Conservation (phyloP, 1,140 invertebrate species). For the Helicoverpa zea region DNA sequence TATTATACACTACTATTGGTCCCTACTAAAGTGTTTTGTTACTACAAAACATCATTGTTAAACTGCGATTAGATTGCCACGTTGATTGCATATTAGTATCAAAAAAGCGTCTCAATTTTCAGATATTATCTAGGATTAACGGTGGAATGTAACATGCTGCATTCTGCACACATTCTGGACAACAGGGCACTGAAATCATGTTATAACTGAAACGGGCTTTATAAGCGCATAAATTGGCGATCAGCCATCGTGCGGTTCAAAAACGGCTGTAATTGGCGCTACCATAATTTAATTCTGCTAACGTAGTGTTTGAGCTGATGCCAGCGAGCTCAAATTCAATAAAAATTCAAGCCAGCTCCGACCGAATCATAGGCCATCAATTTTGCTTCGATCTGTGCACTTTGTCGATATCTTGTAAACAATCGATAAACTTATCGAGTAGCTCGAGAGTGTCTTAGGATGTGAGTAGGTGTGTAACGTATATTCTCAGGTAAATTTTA, state of each 20-base stretch:
- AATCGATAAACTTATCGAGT: constrained; percentile 16
- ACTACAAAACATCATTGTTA: too few species aligned
- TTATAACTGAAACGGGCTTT: constrained; percentile 65
- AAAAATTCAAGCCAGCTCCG: constrained; percentile 68
- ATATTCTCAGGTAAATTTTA: too few species aligned
- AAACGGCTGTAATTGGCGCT: constrained; percentile 79
- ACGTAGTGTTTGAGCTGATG: constrained; percentile 79
- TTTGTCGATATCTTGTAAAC: constrained; percentile 19
- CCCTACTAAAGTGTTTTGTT: too few species aligned
- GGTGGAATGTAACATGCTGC: constrained; percentile 18
- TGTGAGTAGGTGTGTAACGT: too few species aligned
- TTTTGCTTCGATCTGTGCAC: constrained; percentile 55
- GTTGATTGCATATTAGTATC: too few species aligned
- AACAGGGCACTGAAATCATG: constrained; percentile 52
- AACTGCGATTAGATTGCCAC: neutral
- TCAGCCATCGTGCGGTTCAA: constrained; percentile 77
- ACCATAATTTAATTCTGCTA: constrained; percentile 82
- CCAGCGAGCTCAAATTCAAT: constrained; percentile 76
- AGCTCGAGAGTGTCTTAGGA: too few species aligned
- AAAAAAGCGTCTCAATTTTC: neutral
- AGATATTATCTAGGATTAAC: neutral
- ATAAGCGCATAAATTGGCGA: constrained; percentile 74
- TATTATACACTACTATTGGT: too few species aligned
- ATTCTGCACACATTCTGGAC: constrained; percentile 14
- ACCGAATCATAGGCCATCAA: constrained; percentile 68